Evolutionary conservation across 2,888 invertebrate species (phyloP).

Genomic region (Teinopalpus imperialis): DNA sequence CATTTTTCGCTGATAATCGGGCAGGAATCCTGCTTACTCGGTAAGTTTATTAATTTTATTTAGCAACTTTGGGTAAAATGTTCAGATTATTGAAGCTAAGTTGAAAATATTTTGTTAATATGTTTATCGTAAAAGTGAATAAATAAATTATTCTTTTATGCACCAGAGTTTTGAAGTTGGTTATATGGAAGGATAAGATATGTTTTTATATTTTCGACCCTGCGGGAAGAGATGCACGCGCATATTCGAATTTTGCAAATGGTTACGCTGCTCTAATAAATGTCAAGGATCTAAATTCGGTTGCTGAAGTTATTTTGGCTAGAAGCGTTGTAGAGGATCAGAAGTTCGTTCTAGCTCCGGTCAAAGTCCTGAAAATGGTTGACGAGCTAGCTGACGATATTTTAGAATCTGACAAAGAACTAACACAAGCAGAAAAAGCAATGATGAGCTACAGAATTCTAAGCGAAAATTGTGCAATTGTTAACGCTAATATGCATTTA

Average conservation of each 20-base stretch:
- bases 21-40: conserved; percentile 75
- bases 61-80: no score
- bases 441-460: conserved; percentile 80
- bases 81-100: no score
- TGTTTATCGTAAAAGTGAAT: no score
- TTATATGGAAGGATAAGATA: conserved; percentile 82
- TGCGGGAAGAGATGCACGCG: conserved; percentile 76
- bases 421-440: conserved; percentile 71
- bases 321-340: conserved; percentile 72
- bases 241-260: conserved; percentile 66
- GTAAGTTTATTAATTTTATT: conserved; percentile 35
- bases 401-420: conserved; percentile 72
- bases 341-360: conserved; percentile 71
- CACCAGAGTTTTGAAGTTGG: conserved; percentile 66
- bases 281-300: conserved; percentile 73
- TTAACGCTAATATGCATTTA: conserved; percentile 81
- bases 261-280: conserved; percentile 82
- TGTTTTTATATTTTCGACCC: conserved; percentile 85
- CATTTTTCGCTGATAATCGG: conserved; percentile 77
- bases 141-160: no score
- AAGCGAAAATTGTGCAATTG: conserved; percentile 79
- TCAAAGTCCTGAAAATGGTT: conserved; percentile 71
- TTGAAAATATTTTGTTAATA: no score
- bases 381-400: conserved; percentile 67
- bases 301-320: conserved; percentile 75